phyloP scores from a whole-genome alignment of 2,113 vertebrate species.

The Chunga burmeisteri region DNA sequence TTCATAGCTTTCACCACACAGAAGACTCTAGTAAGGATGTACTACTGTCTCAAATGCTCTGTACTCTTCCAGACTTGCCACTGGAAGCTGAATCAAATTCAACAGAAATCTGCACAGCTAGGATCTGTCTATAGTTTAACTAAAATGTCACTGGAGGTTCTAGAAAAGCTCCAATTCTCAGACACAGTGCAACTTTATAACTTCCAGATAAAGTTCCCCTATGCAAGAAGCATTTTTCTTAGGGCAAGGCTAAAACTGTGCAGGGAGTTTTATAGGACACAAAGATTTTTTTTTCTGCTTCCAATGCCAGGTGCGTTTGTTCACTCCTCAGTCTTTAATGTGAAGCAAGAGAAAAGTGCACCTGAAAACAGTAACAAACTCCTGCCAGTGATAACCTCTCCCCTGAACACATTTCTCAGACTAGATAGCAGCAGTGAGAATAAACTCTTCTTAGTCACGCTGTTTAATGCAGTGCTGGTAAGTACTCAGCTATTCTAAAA shows the following conservation, averaged over 20 bases:
- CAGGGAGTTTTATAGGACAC: not conserved
- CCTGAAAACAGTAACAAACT: not conserved
- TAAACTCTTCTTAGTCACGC: not conserved
- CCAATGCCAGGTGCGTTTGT: not conserved
- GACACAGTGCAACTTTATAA: not conserved
- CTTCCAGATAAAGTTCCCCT: not conserved
- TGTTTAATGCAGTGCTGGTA: not conserved
- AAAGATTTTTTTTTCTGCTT: not conserved
- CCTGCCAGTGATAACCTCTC: not conserved
- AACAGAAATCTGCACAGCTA: not conserved
- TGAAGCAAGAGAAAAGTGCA: not conserved
- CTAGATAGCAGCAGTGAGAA: not conserved
- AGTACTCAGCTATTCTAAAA: not conserved
- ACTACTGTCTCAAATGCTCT: not conserved
- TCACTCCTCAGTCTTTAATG: not conserved
- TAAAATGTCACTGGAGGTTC: not conserved
- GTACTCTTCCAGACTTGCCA: not conserved
- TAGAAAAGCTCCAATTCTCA: not conserved
- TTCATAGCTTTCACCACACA: not conserved
- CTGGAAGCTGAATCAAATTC: not conserved
- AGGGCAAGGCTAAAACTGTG: not conserved
- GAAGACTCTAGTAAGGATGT: not conserved
- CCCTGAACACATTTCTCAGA: not conserved
- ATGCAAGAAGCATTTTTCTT: not conserved
- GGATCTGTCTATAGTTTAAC: not conserved